Conservation (phyloP, 2,113 vertebrate genomes). For the Hippotragus niger region DNA sequence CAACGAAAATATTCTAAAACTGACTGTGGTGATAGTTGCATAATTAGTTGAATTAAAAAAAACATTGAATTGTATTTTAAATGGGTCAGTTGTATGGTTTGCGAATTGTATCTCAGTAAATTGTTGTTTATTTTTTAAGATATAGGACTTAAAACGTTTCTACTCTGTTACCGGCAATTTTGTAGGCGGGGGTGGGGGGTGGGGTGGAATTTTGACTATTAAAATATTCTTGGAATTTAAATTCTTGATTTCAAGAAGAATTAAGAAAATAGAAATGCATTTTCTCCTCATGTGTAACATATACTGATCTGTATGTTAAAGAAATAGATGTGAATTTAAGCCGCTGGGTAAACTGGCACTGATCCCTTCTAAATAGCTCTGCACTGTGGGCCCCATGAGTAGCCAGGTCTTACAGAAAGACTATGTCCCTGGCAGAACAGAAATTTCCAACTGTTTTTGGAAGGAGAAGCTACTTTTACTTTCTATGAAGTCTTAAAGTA, state of each 20-base stretch:
- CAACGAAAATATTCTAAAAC: neutral
- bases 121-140: neutral
- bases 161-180: neutral
- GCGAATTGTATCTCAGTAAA: neutral
- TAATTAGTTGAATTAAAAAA: neutral
- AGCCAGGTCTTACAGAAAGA: conserved; percentile 20
- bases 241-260: conserved; percentile 21
- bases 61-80: neutral
- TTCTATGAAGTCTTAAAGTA: conserved; percentile 35
- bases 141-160: conserved; percentile 8
- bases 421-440: neutral
- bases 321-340: neutral
- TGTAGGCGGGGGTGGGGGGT: neutral
- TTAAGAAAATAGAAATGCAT: conserved; percentile 35
- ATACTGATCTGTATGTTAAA: neutral
- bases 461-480: conserved; percentile 29
- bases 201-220: neutral
- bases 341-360: neutral
- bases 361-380: conserved; percentile 13
- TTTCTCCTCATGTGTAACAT: neutral
- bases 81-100: neutral
- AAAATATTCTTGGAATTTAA: conserved; percentile 44
- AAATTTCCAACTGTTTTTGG: conserved; percentile 38
- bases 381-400: neutral
- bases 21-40: neutral